Base-by-base conservation (phyloP, 2,113 vertebrate genomes). In the Halcyon senegalensis region DNA sequence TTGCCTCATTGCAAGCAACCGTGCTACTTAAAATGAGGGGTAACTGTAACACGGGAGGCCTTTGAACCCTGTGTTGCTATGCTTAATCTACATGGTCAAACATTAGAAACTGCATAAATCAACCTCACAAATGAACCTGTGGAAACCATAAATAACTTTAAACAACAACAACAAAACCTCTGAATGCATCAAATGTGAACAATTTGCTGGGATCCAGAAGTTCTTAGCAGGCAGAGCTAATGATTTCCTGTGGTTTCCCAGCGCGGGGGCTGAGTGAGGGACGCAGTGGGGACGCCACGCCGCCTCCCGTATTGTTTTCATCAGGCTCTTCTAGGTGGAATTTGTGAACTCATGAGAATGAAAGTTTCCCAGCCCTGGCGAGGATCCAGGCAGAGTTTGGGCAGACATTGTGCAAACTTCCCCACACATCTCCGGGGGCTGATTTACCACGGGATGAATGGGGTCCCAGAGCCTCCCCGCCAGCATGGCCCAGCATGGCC, bases 331-430 rank as follows among this genome's bases (percentile, higher is more conserved):
- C 39, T 90, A 87, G 92, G 84, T 93, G 90, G 85, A 90, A 96
- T 96, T 72, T 84, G 90, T 95, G 96, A 93, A 88, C 90, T 87
- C 86, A 43, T 37, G 73, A 95, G 92, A 96, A 96, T 41, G 92
- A 95, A 93, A 90, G 87, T 84, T 87, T 73, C 77, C 41, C 55
- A 82, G 89, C 15, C 13, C 92, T 96, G 96, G 96, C 91, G 0
- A 37, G 9, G n/a, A 70, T 93, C 95, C 96, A 96, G 74, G 58
- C 53, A 50, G 74, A 60, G 44, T 78, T 79, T 89, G 92, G 77
- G 89, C 89, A 95, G 95, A 87, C 73, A 24, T 66, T 87, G 81
- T 76, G 70, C 86, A 58, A 94, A 93, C 89, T 94, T 95, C 87
- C 91, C 91, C 0, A 1, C 3, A 9, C 81, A 74, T 74, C 89